Conservation (phyloP, 1,140 invertebrate genomes). For the Hycleus phaleratus region DNA sequence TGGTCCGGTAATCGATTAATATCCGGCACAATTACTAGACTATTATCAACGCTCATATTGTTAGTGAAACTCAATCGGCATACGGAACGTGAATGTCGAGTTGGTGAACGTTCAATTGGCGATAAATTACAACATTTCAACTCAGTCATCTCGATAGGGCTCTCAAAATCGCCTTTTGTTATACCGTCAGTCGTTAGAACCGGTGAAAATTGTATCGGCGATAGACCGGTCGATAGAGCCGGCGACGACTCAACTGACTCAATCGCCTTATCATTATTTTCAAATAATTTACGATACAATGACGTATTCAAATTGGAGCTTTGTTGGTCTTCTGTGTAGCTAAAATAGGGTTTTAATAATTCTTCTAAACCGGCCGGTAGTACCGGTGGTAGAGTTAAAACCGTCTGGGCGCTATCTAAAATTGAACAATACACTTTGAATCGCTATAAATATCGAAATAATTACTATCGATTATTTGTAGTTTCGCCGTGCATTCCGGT, state of each 20-base stretch:
- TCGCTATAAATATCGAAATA: too few species aligned
- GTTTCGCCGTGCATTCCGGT: background rate
- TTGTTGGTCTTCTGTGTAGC: slow-evolving; percentile 41
- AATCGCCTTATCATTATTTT: slow-evolving; percentile 16
- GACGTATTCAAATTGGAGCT: slow-evolving; percentile 12
- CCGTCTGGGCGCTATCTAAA: slow-evolving; percentile 29
- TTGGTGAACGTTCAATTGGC: slow-evolving; percentile 22
- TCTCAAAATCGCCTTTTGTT: slow-evolving; percentile 7
- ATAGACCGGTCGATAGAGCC: slow-evolving; percentile 24
- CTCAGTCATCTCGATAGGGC: slow-evolving; percentile 18
- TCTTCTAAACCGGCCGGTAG: slow-evolving; percentile 53
- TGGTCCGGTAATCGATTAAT: slow-evolving; percentile 1
- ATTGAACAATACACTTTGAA: background rate
- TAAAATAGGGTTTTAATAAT: slow-evolving; percentile 50
- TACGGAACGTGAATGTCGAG: slow-evolving; percentile 5
- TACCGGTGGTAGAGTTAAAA: slow-evolving; percentile 31
- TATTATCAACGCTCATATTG: slow-evolving; percentile 30
- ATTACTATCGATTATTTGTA: background rate
- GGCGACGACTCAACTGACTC: slow-evolving; percentile 17
- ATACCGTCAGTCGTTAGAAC: background rate
- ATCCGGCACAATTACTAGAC: slow-evolving; percentile 25
- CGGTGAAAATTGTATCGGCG: slow-evolving; percentile 25
- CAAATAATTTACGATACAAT: slow-evolving; percentile 33
- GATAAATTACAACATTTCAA: slow-evolving; percentile 32
- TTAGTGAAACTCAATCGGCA: slow-evolving; percentile 25